Evolutionary conservation across 2,113 vertebrate genomes (phyloP).

Genomic region (Elanoides forficatus): DNA sequence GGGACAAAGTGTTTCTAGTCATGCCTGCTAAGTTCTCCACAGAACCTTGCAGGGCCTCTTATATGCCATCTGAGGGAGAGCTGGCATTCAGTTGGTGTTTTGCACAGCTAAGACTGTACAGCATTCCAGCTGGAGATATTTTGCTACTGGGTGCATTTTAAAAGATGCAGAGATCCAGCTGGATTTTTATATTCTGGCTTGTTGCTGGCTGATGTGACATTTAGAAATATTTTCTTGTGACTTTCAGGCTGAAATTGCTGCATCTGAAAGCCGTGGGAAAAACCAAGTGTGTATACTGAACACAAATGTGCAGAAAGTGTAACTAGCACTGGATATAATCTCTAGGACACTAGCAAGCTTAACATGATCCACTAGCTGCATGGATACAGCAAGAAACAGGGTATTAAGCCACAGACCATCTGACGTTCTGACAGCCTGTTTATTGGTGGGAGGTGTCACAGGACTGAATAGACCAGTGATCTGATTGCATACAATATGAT

Average conservation of each 20-base stretch:
- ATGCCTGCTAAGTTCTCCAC: background rate
- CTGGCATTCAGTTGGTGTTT: background rate
- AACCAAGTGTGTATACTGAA: background rate
- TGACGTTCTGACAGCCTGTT: background rate
- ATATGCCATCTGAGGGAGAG: background rate
- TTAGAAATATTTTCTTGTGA: background rate
- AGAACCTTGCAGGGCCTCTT: background rate
- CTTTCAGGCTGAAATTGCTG: background rate
- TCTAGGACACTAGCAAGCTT: background rate
- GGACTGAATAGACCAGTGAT: background rate
- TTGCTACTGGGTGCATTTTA: background rate
- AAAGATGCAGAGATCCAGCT: background rate
- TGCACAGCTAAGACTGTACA: background rate
- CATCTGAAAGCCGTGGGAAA: background rate
- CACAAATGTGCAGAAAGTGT: background rate
- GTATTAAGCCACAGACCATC: background rate
- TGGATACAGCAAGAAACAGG: background rate
- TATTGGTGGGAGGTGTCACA: background rate
- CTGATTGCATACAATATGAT: background rate
- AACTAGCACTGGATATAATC: background rate
- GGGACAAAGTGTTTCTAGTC: background rate
- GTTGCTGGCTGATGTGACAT: background rate
- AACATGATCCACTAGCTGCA: background rate
- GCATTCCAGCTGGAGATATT: background rate
- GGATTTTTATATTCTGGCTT: slow-evolving; percentile 2